phyloP scores from a whole-genome alignment of 2,888 invertebrate genomes.

The Chrysina gloriosa region DNA sequence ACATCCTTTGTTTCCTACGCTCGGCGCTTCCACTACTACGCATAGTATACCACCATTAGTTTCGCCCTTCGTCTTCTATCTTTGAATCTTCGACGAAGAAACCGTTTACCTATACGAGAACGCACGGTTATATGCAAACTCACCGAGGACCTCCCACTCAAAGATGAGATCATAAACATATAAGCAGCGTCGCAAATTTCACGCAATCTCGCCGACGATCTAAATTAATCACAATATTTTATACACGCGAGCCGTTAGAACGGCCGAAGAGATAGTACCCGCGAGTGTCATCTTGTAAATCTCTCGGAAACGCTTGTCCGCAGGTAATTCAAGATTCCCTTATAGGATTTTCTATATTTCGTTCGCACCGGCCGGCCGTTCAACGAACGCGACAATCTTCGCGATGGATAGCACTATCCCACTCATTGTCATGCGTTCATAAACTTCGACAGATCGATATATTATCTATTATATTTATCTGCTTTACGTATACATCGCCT shows the following conservation, averaged over 20 bases:
- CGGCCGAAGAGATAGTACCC: constrained; percentile 40
- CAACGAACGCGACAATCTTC: constrained; percentile 23
- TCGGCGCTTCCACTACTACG: constrained; percentile 4
- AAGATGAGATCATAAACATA: constrained; percentile 50
- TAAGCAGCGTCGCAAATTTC: constrained; percentile 50
- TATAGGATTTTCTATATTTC: constrained; percentile 38
- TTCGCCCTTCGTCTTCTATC: constrained; percentile 5
- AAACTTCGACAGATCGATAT: constrained; percentile 31
- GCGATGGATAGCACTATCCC: constrained; percentile 31
- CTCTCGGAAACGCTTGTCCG: constrained; percentile 38
- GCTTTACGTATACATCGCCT: neutral
- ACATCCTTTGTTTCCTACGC: constrained; percentile 8
- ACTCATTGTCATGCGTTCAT: constrained; percentile 29
- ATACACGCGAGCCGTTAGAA: constrained; percentile 48
- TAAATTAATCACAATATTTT: constrained; percentile 52
- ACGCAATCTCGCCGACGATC: constrained; percentile 48
- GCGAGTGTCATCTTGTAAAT: constrained; percentile 42
- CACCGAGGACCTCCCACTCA: constrained; percentile 47
- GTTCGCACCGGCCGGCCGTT: neutral
- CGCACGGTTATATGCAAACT: constrained; percentile 40
- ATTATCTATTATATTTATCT: constrained; percentile 22
- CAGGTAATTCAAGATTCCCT: constrained; percentile 47
- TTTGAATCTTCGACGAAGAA: constrained; percentile 18
- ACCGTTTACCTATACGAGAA: constrained; percentile 20
- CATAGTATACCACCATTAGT: constrained; percentile 11